A percentile compares a stretch with the other conserved stretches of the same genome.
phyloP scores from a whole-genome alignment of 2,113 vertebrate species.

The Microcebus griseorufus region DNA sequence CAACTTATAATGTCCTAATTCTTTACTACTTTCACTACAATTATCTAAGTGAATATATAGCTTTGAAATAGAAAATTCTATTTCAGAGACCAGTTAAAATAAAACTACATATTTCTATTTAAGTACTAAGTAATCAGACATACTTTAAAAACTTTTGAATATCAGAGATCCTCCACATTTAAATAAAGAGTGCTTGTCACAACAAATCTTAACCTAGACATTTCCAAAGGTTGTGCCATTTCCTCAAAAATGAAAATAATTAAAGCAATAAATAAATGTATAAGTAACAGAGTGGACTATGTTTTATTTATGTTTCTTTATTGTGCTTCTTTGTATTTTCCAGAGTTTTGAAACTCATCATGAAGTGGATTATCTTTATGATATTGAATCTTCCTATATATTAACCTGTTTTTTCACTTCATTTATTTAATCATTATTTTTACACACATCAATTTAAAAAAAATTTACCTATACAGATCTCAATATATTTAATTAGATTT shows the following conservation, averaged over 20 bases:
- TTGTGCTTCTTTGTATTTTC: not conserved
- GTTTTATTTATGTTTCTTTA: not conserved
- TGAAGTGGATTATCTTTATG: not conserved
- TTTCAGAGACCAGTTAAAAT: not conserved
- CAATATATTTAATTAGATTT: not conserved
- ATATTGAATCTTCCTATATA: not conserved
- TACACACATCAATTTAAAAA: not conserved
- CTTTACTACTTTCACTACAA: not conserved
- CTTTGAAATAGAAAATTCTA: not conserved
- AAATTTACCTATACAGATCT: not conserved
- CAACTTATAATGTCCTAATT: not conserved
- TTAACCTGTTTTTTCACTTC: not conserved
- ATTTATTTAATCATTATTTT: not conserved
- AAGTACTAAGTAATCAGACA: conserved; percentile 30
- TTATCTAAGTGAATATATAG: not conserved
- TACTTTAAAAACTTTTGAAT: not conserved
- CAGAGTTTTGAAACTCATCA: not conserved
- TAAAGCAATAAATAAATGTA: not conserved
- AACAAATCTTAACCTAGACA: not conserved
- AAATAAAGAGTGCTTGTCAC: not conserved
- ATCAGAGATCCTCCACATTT: not conserved
- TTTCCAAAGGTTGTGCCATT: conserved; percentile 6
- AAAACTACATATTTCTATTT: not conserved
- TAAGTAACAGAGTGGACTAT: not conserved
- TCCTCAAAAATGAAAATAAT: not conserved